Conservation (phyloP, 2,888 invertebrate species). For the Drosophila rellima region DNA sequence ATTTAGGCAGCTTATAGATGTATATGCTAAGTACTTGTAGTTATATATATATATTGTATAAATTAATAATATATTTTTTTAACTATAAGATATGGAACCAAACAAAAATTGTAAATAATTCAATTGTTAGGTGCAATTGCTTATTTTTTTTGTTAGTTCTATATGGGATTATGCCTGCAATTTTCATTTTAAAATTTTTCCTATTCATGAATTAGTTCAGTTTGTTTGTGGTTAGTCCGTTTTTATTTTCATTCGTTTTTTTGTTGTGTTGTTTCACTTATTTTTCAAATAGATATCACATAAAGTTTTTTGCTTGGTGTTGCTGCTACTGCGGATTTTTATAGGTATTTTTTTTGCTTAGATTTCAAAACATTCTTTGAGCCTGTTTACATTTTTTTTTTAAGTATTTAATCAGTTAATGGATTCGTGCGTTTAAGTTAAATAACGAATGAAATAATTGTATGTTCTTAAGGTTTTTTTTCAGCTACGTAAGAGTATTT, state of each 20-base stretch:
- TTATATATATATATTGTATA: not conserved
- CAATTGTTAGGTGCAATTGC: constrained; percentile 16
- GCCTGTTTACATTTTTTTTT: constrained; percentile 21
- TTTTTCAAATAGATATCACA: constrained; percentile 77
- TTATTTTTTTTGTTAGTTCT: constrained; percentile 1
- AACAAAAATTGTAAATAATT: not conserved
- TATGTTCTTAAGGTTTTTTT: not conserved
- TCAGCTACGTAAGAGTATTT: constrained; percentile 33
- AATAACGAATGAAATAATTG: constrained; percentile 17
- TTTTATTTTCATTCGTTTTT: constrained; percentile 33
- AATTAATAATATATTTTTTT: not conserved
- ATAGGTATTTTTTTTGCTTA: constrained; percentile 14
- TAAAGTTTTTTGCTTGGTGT: constrained; percentile 61
- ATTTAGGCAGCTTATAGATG: constrained; percentile 37
- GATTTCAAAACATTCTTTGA: constrained; percentile 29
- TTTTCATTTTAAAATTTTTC: constrained; percentile 28
- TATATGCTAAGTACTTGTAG: constrained; percentile 41
- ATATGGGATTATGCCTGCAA: constrained; percentile 16
- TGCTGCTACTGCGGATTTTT: constrained; percentile 63
- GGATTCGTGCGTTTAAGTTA: constrained; percentile 30
- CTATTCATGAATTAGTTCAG: constrained; percentile 20
- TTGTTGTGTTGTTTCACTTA: constrained; percentile 55
- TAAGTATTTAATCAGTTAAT: constrained; percentile 34
- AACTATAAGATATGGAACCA: not conserved
- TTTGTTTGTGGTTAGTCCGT: constrained; percentile 25